These are phyloP conservation scores for Gadus macrocephalus DNA, from an alignment of 2,113 vertebrate species.

Conservation along the genomic window DNA sequence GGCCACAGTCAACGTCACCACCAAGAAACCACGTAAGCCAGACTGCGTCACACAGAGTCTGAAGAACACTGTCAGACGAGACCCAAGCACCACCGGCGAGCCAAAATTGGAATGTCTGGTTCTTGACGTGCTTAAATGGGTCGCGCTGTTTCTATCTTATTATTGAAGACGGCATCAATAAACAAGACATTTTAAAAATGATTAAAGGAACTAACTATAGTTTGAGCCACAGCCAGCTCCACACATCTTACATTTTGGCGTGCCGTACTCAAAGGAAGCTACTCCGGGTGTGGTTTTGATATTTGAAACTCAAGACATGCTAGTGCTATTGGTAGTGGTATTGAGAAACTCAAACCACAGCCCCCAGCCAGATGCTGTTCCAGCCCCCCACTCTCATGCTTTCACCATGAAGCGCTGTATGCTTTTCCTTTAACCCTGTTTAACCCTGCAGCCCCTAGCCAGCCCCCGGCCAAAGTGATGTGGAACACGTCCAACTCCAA, in stretches of 20 bases:
- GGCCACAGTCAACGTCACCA: conserved; percentile 79
- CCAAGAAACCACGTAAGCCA: conserved; percentile 90
- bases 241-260: not conserved
- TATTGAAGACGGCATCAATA: too few relatives aligned
- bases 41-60: not conserved
- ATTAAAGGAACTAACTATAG: not conserved
- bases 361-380: too few relatives aligned
- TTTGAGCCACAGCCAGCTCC: not conserved
- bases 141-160: too few relatives aligned
- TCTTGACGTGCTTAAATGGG: too few relatives aligned
- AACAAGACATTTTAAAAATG: too few relatives aligned
- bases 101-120: too few relatives aligned
- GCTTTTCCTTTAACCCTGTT: too few relatives aligned
- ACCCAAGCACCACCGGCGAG: too few relatives aligned
- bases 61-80: not conserved
- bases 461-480: conserved; percentile 89
- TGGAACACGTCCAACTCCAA: conserved; percentile 97
- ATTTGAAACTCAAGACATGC: too few relatives aligned
- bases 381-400: not conserved
- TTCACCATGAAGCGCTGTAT: not conserved
- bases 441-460: conserved; percentile 82
- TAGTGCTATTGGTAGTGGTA: too few relatives aligned
- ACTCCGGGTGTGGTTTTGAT: not conserved
- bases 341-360: too few relatives aligned
- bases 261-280: not conserved